These are phyloP conservation scores for Lepisosteus oculatus DNA, from an alignment of 2,113 vertebrate species.

Conservation along the genomic window DNA sequence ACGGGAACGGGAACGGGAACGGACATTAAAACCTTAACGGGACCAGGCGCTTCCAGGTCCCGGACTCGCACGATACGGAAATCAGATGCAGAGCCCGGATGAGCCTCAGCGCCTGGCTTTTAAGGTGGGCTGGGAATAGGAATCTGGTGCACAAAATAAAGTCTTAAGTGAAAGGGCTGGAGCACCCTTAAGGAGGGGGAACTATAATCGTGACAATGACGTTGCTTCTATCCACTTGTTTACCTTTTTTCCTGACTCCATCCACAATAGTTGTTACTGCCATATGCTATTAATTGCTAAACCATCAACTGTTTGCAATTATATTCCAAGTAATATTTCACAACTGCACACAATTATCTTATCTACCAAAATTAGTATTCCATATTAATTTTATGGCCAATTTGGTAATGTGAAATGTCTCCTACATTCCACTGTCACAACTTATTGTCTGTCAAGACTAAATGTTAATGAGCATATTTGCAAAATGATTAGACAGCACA, in stretches of 20 bases:
- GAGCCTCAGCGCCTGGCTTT: too few species aligned
- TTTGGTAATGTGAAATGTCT: neutral
- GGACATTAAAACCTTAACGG: too few species aligned
- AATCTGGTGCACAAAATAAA: too few species aligned
- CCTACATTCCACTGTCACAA: neutral
- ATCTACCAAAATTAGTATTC: neutral
- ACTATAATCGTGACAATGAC: too few species aligned
- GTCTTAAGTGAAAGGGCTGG: too few species aligned
- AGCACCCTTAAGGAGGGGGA: too few species aligned
- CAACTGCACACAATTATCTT: neutral
- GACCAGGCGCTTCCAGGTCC: too few species aligned
- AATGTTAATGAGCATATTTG: conserved; percentile 9
- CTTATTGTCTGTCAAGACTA: neutral
- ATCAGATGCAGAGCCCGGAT: too few species aligned
- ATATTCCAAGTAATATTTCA: neutral
- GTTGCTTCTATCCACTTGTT: neutral
- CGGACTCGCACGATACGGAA: too few species aligned
- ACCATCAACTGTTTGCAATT: neutral
- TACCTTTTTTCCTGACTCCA: neutral
- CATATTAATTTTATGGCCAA: conserved; percentile 9
- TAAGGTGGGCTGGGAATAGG: too few species aligned
- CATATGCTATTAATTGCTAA: neutral
- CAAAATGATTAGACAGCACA: conserved; percentile 5
- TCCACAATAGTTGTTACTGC: neutral
- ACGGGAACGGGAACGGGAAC: too few species aligned